These are phyloP conservation scores for Drosophila yakuba DNA, from an alignment of 1,140 invertebrate genomes.

Conservation along the genomic window DNA sequence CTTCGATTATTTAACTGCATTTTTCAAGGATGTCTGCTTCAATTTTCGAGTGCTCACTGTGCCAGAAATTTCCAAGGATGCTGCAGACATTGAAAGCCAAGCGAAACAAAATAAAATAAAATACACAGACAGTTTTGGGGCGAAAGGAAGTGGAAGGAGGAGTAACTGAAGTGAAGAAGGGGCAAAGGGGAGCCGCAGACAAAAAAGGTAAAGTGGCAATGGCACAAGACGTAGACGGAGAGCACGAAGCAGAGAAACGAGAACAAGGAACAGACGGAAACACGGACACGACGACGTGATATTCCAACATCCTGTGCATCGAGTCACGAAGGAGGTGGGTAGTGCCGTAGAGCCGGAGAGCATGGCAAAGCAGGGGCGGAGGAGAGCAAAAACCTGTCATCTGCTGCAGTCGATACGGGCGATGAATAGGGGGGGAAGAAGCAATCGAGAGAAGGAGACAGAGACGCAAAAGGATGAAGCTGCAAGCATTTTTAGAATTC, in stretches of 20 bases:
- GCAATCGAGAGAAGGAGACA: slow-evolving; percentile 28
- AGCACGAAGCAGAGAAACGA: slow-evolving; percentile 26
- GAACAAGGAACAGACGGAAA: slow-evolving; percentile 45
- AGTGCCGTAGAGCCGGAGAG: slow-evolving; percentile 16
- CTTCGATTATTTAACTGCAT: too few relatives aligned
- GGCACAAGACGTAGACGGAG: slow-evolving; percentile 37
- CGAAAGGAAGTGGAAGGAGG: neutral
- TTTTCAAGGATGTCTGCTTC: too few relatives aligned
- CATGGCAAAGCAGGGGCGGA: slow-evolving; percentile 18
- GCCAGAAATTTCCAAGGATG: slow-evolving; percentile 33
- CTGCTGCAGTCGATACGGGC: slow-evolving; percentile 51
- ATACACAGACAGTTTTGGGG: slow-evolving; percentile 22
- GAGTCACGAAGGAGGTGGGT: slow-evolving; percentile 18
- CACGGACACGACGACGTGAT: slow-evolving; percentile 52
- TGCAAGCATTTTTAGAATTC: slow-evolving; percentile 75
- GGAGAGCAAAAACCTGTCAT: slow-evolving; percentile 60
- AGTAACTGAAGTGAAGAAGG: neutral
- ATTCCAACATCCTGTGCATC: slow-evolving; percentile 65
- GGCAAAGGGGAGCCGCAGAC: slow-evolving; percentile 29
- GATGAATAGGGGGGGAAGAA: slow-evolving; percentile 12
- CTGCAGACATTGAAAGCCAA: slow-evolving; percentile 36
- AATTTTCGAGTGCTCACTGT: slow-evolving; percentile 1
- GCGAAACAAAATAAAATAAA: slow-evolving; percentile 43
- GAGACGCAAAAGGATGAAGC: slow-evolving; percentile 35
- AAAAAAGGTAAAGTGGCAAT: slow-evolving; percentile 42